phyloP scores from a whole-genome alignment of 2,888 invertebrate species.

The Linyphia triangularis region DNA sequence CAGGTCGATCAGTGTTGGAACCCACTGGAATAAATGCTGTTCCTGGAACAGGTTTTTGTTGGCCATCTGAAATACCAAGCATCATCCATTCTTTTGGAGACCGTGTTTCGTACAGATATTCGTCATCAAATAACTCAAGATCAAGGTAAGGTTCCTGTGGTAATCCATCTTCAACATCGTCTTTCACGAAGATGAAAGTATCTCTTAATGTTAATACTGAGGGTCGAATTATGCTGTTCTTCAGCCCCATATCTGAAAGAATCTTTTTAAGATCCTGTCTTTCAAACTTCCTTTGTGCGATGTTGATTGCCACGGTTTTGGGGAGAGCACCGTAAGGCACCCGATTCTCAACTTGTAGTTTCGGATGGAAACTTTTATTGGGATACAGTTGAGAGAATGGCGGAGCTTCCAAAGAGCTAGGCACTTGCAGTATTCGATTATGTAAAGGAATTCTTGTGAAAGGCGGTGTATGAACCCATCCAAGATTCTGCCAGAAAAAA shows the following conservation, averaged over 20 bases:
- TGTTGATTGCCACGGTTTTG: slow-evolving; percentile 14
- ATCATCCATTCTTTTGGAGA: slow-evolving; percentile 61
- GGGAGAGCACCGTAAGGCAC: slow-evolving; percentile 47
- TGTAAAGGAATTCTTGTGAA: slow-evolving; percentile 1
- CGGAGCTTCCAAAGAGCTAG: slow-evolving; percentile 3
- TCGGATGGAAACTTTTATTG: slow-evolving; percentile 47
- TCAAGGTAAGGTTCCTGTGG: slow-evolving; percentile 42
- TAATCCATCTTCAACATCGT: slow-evolving; percentile 25
- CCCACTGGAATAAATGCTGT: slow-evolving; percentile 41
- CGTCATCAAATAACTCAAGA: slow-evolving; percentile 65
- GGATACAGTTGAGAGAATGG: background rate
- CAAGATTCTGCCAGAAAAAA: slow-evolving; percentile 57
- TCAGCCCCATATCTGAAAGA: slow-evolving; percentile 26
- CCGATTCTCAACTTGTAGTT: slow-evolving; percentile 51
- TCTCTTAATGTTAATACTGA: slow-evolving; percentile 10
- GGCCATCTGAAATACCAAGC: slow-evolving; percentile 28
- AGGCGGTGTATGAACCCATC: slow-evolving; percentile 66
- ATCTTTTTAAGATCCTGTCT: slow-evolving; percentile 27
- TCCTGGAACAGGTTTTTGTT: slow-evolving; percentile 48
- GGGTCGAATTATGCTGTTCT: slow-evolving; percentile 20
- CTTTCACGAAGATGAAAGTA: background rate
- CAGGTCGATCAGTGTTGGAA: background rate
- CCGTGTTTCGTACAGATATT: slow-evolving; percentile 46
- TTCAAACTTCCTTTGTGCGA: slow-evolving; percentile 16
- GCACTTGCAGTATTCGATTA: background rate